These are phyloP conservation scores for Perizoma flavofasciatum DNA, from an alignment of 2,888 invertebrate species.

Conservation along the genomic window DNA sequence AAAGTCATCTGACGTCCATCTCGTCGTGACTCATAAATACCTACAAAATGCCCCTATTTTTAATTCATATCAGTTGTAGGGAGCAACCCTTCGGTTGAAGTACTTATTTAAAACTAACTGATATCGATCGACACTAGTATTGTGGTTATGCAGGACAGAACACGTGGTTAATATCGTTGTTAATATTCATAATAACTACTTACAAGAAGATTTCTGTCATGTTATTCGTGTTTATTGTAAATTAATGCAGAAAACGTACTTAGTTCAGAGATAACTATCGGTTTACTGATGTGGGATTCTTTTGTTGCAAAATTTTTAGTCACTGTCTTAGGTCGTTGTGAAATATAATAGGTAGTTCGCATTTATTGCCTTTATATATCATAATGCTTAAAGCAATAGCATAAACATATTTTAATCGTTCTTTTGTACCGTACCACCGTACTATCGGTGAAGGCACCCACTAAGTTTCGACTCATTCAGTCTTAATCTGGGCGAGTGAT, in stretches of 20 bases:
- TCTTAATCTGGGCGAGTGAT: too few species aligned
- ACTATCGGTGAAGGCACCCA: too few species aligned
- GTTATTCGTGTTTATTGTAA: conserved; percentile 27
- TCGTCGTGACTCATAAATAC: conserved; percentile 36
- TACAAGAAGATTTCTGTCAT: conserved; percentile 16
- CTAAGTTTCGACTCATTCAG: too few species aligned
- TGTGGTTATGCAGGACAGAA: conserved; percentile 33
- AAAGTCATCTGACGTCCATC: conserved; percentile 27
- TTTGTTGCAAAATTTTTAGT: too few species aligned
- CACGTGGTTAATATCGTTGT: conserved; percentile 10
- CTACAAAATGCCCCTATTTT: conserved; percentile 43
- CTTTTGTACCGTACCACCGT: too few species aligned
- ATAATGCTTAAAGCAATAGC: too few species aligned
- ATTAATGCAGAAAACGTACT: conserved; percentile 8
- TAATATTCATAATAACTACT: conserved; percentile 14
- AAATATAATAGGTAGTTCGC: too few species aligned
- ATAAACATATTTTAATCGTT: too few species aligned
- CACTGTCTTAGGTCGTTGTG: too few species aligned
- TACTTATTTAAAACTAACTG: conserved; percentile 66
- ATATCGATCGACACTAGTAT: conserved; percentile 56
- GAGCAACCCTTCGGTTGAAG: conserved; percentile 71
- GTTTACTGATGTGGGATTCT: background rate
- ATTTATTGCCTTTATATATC: too few species aligned
- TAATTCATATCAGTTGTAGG: conserved; percentile 42
- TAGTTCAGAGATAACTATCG: conserved; percentile 5